A percentile compares a stretch with the other conserved stretches of the same genome.
Conservation (phyloP, 1,140 invertebrate genomes). For the Heliconius eleuchia region DNA sequence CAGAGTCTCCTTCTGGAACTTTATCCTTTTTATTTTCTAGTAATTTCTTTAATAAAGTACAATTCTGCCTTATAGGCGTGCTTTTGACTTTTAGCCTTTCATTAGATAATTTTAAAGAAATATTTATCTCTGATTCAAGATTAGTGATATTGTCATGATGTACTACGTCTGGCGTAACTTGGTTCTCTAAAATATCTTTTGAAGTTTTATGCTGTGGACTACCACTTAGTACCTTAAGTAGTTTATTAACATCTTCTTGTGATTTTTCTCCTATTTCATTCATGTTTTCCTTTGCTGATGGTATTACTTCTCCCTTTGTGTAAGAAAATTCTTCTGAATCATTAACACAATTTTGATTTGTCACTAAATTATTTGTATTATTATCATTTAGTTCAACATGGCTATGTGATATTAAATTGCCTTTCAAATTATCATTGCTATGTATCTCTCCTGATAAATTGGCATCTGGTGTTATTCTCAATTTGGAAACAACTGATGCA, state of each 20-base stretch:
- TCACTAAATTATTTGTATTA: not conserved
- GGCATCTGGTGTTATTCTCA: conserved; percentile 47
- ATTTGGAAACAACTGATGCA: conserved; percentile 46
- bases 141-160: conserved; percentile 16
- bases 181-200: conserved; percentile 19
- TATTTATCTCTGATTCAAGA: conserved; percentile 24
- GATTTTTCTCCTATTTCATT: not conserved
- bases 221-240: not conserved
- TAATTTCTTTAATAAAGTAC: conserved; percentile 71
- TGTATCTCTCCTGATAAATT: conserved; percentile 21
- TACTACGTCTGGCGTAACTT: not conserved
- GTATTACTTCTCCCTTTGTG: conserved; percentile 18
- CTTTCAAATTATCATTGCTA: conserved; percentile 13
- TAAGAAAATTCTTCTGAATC: conserved; percentile 31
- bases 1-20: conserved; percentile 25
- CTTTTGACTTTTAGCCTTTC: conserved; percentile 40
- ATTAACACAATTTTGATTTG: conserved; percentile 52
- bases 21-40: conserved; percentile 63
- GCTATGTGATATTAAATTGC: not conserved
- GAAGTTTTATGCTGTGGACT: conserved; percentile 9
- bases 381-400: conserved; percentile 16
- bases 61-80: conserved; percentile 57
- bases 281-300: conserved; percentile 17
- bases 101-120: conserved; percentile 20
- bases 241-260: conserved; percentile 2